These are phyloP conservation scores for Ceratina japonica DNA, from an alignment of 1,140 invertebrate genomes.

Conservation along the genomic window DNA sequence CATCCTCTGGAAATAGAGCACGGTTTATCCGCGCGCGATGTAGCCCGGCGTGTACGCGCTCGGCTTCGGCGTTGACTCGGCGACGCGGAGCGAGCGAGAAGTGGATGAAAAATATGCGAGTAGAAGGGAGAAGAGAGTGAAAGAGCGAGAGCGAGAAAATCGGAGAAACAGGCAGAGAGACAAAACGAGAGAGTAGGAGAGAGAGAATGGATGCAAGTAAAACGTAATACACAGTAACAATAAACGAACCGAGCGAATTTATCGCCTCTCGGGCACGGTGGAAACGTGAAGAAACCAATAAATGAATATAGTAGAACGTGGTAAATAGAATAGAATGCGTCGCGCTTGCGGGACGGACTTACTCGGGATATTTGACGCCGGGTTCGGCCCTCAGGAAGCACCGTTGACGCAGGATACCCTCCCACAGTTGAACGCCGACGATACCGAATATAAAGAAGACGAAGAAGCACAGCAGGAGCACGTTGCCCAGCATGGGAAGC, in stretches of 20 bases:
- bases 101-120: constrained; percentile 4
- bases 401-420: constrained; percentile 95
- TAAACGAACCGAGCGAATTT: constrained; percentile 13
- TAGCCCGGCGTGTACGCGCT: not conserved
- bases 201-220: constrained; percentile 44
- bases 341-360: constrained; percentile 75
- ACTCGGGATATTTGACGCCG: constrained; percentile 87
- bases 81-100: not conserved
- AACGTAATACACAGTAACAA: constrained; percentile 25
- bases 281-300: not conserved
- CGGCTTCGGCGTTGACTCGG: constrained; percentile 28
- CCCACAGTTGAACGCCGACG: constrained; percentile 99
- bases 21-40: constrained; percentile 21
- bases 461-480: constrained; percentile 99
- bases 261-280: not conserved
- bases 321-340: not conserved
- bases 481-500: constrained; percentile 99
- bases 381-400: constrained; percentile 89
- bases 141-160: not conserved
- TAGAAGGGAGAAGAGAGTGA: not conserved
- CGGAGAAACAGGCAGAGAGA: constrained; percentile 17
- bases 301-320: constrained; percentile 7
- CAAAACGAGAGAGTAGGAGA: constrained; percentile 28
- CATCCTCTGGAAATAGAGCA: constrained; percentile 45
- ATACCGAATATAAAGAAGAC: constrained; percentile 99